Evolutionary conservation across 2,888 invertebrate genomes (phyloP).

Genomic region (Cloeon dipterum): DNA sequence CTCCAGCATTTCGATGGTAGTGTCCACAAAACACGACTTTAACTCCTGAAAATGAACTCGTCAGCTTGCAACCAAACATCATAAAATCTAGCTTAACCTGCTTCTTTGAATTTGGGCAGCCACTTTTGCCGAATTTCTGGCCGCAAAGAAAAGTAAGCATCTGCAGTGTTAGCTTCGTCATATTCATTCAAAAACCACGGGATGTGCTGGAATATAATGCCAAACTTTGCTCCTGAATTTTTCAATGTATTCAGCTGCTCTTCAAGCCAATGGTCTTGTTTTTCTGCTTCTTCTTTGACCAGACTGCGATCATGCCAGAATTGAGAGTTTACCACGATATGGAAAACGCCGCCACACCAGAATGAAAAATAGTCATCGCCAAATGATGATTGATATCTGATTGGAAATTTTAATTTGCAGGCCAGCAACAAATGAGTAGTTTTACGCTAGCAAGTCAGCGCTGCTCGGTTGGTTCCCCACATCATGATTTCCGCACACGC

Average conservation of each 20-base stretch:
- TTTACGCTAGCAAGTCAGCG: constrained; percentile 14
- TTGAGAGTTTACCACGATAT: constrained; percentile 24
- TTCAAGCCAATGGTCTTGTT: constrained; percentile 21
- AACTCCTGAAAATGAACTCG: constrained; percentile 15
- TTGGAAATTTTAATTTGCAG: not conserved
- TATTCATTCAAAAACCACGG: constrained; percentile 18
- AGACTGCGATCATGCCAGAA: constrained; percentile 14
- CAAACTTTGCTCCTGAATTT: constrained; percentile 12
- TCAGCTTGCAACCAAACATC: not conserved
- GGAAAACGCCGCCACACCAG: constrained; percentile 22
- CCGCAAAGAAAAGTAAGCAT: constrained; percentile 18
- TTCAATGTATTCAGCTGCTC: constrained; percentile 12
- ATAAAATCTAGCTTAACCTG: constrained; percentile 16
- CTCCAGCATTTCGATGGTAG: constrained; percentile 23
- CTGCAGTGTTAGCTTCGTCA: constrained; percentile 15
- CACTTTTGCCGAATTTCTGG: constrained; percentile 13
- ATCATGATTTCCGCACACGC: constrained; percentile 28
- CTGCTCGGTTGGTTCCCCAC: constrained; percentile 21
- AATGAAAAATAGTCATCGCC: constrained; percentile 26
- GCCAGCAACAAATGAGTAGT: too few relatives aligned
- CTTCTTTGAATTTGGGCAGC: constrained; percentile 17
- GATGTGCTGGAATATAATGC: constrained; percentile 22
- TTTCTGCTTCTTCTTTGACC: constrained; percentile 13
- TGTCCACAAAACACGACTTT: constrained; percentile 23
- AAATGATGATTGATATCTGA: constrained; percentile 13